Base-by-base conservation (phyloP, 2,888 invertebrate genomes). In the Proisotoma minuta region DNA sequence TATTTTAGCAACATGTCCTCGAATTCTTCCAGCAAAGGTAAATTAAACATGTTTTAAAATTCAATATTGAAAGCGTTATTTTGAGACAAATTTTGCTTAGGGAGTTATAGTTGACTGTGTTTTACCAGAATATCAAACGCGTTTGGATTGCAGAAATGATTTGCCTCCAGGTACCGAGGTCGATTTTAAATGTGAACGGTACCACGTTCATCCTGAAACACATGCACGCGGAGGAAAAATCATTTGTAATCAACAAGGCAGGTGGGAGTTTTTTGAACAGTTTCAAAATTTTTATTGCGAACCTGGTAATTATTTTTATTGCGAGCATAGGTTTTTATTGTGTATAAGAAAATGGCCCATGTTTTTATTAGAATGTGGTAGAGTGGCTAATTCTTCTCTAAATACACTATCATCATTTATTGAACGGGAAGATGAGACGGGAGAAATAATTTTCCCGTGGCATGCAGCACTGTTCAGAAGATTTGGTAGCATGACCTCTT, bases 381-480 rank as follows among this genome's bases (percentile, higher is more conserved):
- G 60, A n/a, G 56, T 65, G 47, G 49, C 57, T 3, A 68, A 68
- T 58, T 59, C 65, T 39, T 57, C 65, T 4, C 48, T 68, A 39
- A 59, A 63, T 39, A 68, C 68, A 12, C 56, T 68, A 4, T 68
- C 68, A 8, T 65, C 65, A 0, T 68, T 68, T 43, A 61, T 68
- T 43, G 68, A 68, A 34, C 58, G 60, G 48, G 68, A 68, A 49
- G 59, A 60, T 54, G 63, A 68, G 47, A 60, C 62, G 20, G 63
- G 59, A 29, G 65, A 60, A 54, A 61, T 62, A 40, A 65, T 68
- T 48, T 68, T 68, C 34, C 68, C 68, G 26, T 68, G 68, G 68
- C 68, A 68, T 60, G 68, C 60, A 22, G 65, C 65, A 22, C 59
- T 68, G 54, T 68, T 63, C 40, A 59, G 65, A 23, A 49, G 63